A percentile compares a stretch with the other conserved stretches of the same genome.
Conservation (phyloP, 1,140 invertebrate genomes). For the Hypothenemus hampei region DNA sequence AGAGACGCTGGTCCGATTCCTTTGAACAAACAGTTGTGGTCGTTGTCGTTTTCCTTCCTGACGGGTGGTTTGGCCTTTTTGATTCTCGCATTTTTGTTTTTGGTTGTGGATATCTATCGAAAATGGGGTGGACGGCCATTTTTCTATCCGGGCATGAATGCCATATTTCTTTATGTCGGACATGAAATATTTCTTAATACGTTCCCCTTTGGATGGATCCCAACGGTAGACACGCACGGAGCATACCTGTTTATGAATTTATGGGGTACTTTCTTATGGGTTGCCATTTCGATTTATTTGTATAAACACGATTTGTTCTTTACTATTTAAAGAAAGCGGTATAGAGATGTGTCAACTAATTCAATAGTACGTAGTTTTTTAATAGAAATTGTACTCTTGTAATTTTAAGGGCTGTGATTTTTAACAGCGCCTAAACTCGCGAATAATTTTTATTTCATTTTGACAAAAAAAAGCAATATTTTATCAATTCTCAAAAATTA, state of each 20-base stretch:
- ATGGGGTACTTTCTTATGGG: conserved; percentile 79
- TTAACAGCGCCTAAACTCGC: no score
- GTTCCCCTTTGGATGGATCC: conserved; percentile 78
- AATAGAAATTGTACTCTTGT: no score
- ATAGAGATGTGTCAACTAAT: no score
- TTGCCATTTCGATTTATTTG: conserved; percentile 65
- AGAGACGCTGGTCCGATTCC: conserved; percentile 77
- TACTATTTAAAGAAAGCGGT: conserved; percentile 35
- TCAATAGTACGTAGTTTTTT: no score
- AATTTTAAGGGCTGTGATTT: no score
- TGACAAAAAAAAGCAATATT: no score
- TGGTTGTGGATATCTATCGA: conserved; percentile 72
- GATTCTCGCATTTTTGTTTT: conserved; percentile 67
- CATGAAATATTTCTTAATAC: conserved; percentile 72
- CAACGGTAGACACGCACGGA: conserved; percentile 68
- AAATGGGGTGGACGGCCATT: conserved; percentile 83
- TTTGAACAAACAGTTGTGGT: conserved; percentile 91
- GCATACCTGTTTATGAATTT: conserved; percentile 68
- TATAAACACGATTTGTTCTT: conserved; percentile 68
- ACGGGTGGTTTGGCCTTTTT: conserved; percentile 70
- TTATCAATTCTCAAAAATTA: no score
- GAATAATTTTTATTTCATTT: no score
- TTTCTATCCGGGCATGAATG: conserved; percentile 79
- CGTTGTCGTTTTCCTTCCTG: conserved; percentile 79
- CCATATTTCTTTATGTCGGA: conserved; percentile 80